These are phyloP conservation scores for Acleris cristana DNA, from an alignment of 2,888 invertebrate genomes.

Conservation along the genomic window DNA sequence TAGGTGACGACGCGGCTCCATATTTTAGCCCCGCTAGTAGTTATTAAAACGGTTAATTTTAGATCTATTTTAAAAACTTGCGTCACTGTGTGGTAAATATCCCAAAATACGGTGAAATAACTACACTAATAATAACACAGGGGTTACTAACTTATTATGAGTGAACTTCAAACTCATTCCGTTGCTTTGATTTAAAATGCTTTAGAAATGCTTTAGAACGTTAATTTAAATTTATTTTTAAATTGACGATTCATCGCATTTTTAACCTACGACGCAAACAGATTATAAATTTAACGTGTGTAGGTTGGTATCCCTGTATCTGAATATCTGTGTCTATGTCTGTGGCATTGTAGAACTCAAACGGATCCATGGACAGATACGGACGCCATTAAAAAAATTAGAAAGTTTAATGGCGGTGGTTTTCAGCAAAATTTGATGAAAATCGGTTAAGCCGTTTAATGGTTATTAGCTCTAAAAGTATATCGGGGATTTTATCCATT, in stretches of 20 bases:
- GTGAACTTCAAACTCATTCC: slow-evolving; percentile 24
- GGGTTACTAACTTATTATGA: slow-evolving; percentile 30
- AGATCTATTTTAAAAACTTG: slow-evolving; percentile 44
- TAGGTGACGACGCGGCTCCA: not conserved
- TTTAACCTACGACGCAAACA: too few species aligned
- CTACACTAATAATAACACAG: slow-evolving; percentile 21
- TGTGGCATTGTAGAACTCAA: too few species aligned
- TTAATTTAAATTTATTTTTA: slow-evolving; percentile 21
- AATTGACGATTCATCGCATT: not conserved
- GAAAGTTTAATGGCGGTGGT: too few species aligned
- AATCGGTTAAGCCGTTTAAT: too few species aligned
- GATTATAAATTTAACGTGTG: too few species aligned
- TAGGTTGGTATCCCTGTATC: too few species aligned
- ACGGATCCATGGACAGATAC: too few species aligned
- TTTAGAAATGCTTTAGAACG: slow-evolving; percentile 16
- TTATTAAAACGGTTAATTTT: not conserved
- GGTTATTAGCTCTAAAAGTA: too few species aligned
- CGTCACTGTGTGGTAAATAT: slow-evolving; percentile 65
- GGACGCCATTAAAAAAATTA: too few species aligned
- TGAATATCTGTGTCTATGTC: too few species aligned
- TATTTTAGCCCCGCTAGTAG: not conserved
- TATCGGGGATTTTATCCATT: too few species aligned
- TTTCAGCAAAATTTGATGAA: too few species aligned
- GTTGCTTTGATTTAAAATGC: slow-evolving; percentile 25
- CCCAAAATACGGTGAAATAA: slow-evolving; percentile 59